Conservation (phyloP, 2,113 vertebrate genomes). For the Athene cunicularia region DNA sequence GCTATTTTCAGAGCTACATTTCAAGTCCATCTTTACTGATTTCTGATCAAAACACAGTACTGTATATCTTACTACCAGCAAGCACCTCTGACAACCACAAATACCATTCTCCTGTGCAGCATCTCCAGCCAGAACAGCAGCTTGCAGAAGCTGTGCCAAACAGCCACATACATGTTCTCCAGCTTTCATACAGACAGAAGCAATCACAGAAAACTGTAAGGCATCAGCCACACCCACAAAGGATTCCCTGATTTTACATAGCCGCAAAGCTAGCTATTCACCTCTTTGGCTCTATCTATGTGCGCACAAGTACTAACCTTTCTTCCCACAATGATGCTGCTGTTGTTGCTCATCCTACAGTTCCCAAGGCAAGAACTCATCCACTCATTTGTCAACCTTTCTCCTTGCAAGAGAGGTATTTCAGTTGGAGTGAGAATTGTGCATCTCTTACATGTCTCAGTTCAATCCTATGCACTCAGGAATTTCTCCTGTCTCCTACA, state of each 20-base stretch:
- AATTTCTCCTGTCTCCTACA: not conserved
- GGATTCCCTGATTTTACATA: not conserved
- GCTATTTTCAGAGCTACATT: not conserved
- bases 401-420: not conserved
- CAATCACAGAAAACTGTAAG: not conserved
- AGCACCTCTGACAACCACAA: not conserved
- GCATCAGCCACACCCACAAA: not conserved
- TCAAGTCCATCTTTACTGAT: not conserved
- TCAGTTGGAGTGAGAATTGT: not conserved
- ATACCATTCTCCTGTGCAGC: not conserved
- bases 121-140: not conserved
- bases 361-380: not conserved
- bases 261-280: not conserved
- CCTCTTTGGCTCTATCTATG: accelerated
- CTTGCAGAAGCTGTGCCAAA: not conserved
- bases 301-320: not conserved
- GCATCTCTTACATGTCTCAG: not conserved
- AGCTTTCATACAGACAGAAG: not conserved
- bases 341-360: not conserved
- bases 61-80: not conserved
- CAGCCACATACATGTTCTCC: not conserved
- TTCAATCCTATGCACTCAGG: not conserved
- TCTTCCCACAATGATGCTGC: not conserved
- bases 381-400: not conserved
- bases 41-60: not conserved